A percentile compares a stretch with the other conserved stretches of the same genome.
Conservation (phyloP, 1,140 invertebrate genomes). For the Cyrtorhinus lividipennis region DNA sequence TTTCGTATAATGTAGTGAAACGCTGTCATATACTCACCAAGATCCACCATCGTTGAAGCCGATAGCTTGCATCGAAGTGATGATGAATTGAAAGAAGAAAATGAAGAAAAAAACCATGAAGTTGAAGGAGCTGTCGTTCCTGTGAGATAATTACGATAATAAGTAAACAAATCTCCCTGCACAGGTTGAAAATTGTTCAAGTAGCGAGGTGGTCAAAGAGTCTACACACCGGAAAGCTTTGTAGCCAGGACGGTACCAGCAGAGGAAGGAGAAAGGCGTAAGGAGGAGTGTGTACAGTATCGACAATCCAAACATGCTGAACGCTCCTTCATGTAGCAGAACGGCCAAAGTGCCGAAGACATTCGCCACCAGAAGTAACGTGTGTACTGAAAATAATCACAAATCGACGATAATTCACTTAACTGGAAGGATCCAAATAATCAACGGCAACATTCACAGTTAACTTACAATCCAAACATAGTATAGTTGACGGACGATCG, state of each 20-base stretch:
- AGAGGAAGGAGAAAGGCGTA: conserved; percentile 92
- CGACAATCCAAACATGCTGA: conserved; percentile 73
- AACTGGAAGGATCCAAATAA: neutral
- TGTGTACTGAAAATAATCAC: conserved; percentile 56
- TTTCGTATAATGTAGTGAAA: too few relatives aligned
- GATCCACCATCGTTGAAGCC: conserved; percentile 64
- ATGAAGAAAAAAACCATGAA: conserved; percentile 99
- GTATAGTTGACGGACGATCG: conserved; percentile 83
- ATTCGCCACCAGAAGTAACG: conserved; percentile 69
- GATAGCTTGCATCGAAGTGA: conserved; percentile 74
- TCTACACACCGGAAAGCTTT: conserved; percentile 60
- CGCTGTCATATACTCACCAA: too few relatives aligned
- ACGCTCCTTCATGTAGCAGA: conserved; percentile 42
- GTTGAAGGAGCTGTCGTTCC: conserved; percentile 95
- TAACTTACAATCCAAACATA: conserved; percentile 94
- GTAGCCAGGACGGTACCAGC: conserved; percentile 85
- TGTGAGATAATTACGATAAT: too few relatives aligned
- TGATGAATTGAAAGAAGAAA: conserved; percentile 93
- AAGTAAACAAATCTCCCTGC: too few relatives aligned
- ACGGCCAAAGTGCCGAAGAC: conserved; percentile 65
- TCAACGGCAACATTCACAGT: neutral
- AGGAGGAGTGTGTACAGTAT: conserved; percentile 83
- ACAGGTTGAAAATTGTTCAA: too few relatives aligned
- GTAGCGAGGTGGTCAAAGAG: neutral
- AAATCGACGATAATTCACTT: conserved; percentile 5